Evolutionary conservation across 1,140 invertebrate genomes (phyloP), one percentile per base, ranked within the genome.

Genomic region (Zeugodacus cucurbitae): DNA sequence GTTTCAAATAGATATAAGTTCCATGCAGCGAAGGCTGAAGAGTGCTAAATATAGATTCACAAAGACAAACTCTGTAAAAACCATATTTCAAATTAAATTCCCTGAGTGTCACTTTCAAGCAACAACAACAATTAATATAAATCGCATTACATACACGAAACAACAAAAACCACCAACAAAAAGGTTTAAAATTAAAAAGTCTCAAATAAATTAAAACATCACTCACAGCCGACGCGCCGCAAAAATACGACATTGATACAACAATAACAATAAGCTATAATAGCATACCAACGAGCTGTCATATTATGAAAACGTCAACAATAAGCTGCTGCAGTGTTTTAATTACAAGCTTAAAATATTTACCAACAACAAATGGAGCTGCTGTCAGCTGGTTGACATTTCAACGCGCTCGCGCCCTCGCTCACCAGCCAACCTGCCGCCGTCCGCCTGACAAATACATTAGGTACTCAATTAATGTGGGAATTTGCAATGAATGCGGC

Each of bases 321-420:
- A 37, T 2, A 22, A 7, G n/a, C n/a, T 62, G 22, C 58, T 2
- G 58, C 67, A 37, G 32, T 74, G 67, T 74, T 74, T 74, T 74
- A 74, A 74, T 74, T 74, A 74, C 11, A 22, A 22, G 67, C 67
- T 74, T 74, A 74, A 74, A 74, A 74, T 74, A 74, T 74, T 74
- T 74, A 22, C 32, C 67, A 37, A 74, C 67, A 74, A 74, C 34
- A 74, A 14, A 32, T 20, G 67, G 1, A 74, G 22, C 34, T 22
- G 32, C 17, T 22, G 32, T 3, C 67, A 74, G 17, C 29, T 74
- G 34, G 26, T 11, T 26, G 58, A 62, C n/a, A 26, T 62, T 26
- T 26, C 44, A 17, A 1, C 17, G n/a, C 32, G 17, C 29, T 2
- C 11, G 10, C 62, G 29, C 62, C 11, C 22, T 14, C 14, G 3